Percentiles rank a stretch among this genome's conserved stretches.
These are phyloP conservation scores for Leptopilina myrica DNA, from an alignment of 2,888 invertebrate genomes.

Conservation along the genomic window DNA sequence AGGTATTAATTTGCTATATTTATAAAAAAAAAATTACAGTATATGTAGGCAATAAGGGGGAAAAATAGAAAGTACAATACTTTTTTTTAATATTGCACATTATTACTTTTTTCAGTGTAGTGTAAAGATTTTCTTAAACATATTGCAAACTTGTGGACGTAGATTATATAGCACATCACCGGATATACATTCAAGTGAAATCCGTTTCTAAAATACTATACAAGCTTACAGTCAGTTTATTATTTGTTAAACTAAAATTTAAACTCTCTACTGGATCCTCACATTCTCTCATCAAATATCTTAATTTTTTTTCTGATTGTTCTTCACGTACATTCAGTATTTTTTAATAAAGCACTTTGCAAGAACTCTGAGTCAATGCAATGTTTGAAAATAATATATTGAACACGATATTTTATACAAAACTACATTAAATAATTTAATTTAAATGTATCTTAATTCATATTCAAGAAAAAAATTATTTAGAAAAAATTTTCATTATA, in stretches of 20 bases:
- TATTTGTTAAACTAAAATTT: conserved; percentile 1
- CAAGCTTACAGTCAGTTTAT: conserved; percentile 34
- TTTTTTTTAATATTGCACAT: background rate
- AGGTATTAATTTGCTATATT: too few species aligned
- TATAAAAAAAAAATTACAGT: too few species aligned
- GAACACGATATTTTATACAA: background rate
- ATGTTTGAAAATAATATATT: background rate
- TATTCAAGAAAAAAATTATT: too few species aligned
- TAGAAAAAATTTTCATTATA: too few species aligned
- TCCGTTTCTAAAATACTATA: conserved; percentile 24
- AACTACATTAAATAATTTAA: background rate
- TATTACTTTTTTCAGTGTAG: conserved; percentile 10
- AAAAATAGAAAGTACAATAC: too few species aligned
- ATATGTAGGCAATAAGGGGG: too few species aligned
- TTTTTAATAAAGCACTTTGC: conserved; percentile 25
- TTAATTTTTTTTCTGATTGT: background rate
- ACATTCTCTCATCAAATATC: background rate
- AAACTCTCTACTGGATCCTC: background rate
- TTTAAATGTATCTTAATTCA: background rate
- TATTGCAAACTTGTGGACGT: conserved; percentile 20
- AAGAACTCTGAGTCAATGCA: conserved; percentile 26
- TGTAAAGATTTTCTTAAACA: conserved; percentile 29
- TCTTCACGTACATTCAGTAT: conserved; percentile 14
- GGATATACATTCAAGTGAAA: conserved; percentile 27
- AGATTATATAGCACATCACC: conserved; percentile 12